Conservation (phyloP, 2,797 vertebrate species). For the Lemur catta region DNA sequence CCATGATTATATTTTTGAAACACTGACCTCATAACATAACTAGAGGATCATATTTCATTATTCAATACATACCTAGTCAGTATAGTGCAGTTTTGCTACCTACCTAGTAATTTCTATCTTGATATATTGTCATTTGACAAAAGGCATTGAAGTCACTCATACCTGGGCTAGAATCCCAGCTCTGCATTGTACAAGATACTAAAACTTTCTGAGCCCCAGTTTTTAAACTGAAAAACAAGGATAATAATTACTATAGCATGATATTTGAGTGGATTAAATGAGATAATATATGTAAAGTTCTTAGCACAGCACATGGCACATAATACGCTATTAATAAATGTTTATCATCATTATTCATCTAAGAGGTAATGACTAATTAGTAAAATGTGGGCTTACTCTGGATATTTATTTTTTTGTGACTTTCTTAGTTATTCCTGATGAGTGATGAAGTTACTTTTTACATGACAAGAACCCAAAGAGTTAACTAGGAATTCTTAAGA, state of each 20-base stretch:
- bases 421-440: neutral
- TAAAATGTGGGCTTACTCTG: neutral
- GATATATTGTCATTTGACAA: neutral
- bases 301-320: neutral
- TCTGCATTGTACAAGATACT: neutral
- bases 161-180: neutral
- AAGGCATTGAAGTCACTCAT: neutral
- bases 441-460: neutral
- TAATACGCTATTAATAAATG: neutral
- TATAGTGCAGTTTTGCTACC: neutral
- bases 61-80: conserved; percentile 29
- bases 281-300: neutral
- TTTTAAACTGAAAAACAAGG: neutral
- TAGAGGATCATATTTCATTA: conserved; percentile 51
- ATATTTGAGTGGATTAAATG: conserved; percentile 5
- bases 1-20: conserved; percentile 68
- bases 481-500: conserved; percentile 6
- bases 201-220: neutral
- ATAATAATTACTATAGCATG: neutral
- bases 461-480: neutral
- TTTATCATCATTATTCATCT: neutral
- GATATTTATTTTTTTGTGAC: conserved; percentile 7
- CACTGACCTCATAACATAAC: conserved; percentile 41
- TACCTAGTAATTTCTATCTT: neutral
- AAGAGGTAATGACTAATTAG: neutral